Evolutionary conservation across 2,113 vertebrate species (phyloP).

Genomic region (Oenanthe oenanthe): DNA sequence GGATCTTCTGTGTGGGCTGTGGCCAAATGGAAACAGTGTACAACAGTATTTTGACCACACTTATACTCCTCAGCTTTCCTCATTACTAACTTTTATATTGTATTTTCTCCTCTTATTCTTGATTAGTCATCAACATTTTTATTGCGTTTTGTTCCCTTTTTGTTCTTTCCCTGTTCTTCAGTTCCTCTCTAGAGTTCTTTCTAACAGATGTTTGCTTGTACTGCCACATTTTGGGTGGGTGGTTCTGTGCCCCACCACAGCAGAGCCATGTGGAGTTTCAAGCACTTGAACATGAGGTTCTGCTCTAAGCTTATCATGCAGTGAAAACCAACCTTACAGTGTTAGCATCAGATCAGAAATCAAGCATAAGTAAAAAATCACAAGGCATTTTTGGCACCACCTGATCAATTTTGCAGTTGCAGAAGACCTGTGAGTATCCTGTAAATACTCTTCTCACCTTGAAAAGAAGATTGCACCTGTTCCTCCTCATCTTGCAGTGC

Average conservation of each 20-base stretch:
- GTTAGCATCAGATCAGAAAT: neutral
- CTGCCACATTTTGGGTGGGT: neutral
- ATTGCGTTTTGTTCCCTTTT: neutral
- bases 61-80: neutral
- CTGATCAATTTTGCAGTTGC: neutral
- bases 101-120: neutral
- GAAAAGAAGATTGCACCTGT: neutral
- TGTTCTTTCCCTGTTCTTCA: neutral
- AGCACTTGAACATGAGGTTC: neutral
- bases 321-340: neutral
- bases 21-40: neutral
- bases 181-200: neutral
- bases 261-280: neutral
- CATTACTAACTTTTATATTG: neutral
- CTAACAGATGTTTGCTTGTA: neutral
- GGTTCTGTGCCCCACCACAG: neutral
- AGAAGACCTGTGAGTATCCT: neutral
- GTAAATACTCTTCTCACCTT: conserved; percentile 24
- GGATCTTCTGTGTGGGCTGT: neutral
- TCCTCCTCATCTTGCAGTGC: neutral
- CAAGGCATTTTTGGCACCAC: neutral
- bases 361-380: neutral
- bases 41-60: neutral
- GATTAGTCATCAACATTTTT: neutral
- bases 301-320: neutral